Evolutionary conservation across 2,888 invertebrate species (phyloP).

Genomic region (Cephus spinipes): DNA sequence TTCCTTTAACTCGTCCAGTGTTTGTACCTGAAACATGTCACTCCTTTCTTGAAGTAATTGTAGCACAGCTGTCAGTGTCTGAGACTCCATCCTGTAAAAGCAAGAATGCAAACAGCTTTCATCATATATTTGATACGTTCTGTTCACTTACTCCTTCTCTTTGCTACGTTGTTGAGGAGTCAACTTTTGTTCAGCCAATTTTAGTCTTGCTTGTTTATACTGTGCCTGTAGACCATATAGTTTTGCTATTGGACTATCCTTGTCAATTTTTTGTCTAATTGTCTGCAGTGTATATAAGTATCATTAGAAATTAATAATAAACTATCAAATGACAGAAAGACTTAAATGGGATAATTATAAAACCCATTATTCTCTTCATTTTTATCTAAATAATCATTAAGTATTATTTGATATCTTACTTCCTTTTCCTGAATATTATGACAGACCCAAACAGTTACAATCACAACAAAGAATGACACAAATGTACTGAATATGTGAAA

Average conservation of each 20-base stretch:
- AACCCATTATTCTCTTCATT: background rate
- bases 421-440: conserved; percentile 3
- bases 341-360: background rate
- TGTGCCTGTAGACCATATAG: conserved; percentile 33
- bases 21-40: conserved; percentile 14
- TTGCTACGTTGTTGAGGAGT: conserved; percentile 32
- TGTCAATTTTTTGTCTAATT: conserved; percentile 5
- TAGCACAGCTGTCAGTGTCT: conserved; percentile 7
- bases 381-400: conserved; percentile 11
- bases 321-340: background rate
- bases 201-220: conserved; percentile 35
- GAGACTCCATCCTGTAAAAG: conserved; percentile 31
- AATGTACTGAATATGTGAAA: conserved; percentile 25
- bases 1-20: conserved; percentile 14
- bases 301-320: background rate
- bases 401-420: conserved; percentile 19
- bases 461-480: conserved; percentile 26
- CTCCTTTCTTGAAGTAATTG: conserved; percentile 14
- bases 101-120: background rate
- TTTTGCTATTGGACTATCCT: conserved; percentile 17
- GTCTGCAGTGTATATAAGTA: background rate
- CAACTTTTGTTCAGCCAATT: conserved; percentile 30
- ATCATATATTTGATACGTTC: background rate
- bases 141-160: conserved; percentile 31
- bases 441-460: conserved; percentile 25